These are phyloP conservation scores for Netelia fuscicornis DNA, from an alignment of 2,888 invertebrate genomes.

Conservation along the genomic window DNA sequence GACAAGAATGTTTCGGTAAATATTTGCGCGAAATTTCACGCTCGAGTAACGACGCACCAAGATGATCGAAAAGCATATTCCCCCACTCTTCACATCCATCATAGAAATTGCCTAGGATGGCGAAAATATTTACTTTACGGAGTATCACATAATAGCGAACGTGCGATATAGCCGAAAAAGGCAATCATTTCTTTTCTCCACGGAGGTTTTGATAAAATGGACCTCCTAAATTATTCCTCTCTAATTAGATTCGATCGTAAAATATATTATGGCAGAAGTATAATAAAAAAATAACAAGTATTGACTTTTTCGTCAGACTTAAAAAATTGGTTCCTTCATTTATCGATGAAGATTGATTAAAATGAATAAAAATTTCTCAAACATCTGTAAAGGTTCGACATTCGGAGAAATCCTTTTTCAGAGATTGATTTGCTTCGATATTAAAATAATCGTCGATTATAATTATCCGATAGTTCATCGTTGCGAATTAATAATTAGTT, in stretches of 20 bases:
- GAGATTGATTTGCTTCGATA: neutral
- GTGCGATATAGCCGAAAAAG: neutral
- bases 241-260: neutral
- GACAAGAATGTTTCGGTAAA: conserved; percentile 88
- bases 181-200: neutral
- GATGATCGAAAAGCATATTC: conserved; percentile 10
- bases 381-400: no score
- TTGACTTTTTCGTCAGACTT: no score
- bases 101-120: conserved; percentile 29
- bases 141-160: neutral
- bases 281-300: neutral
- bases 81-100: conserved; percentile 2
- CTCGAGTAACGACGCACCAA: neutral
- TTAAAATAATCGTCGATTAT: neutral
- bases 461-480: neutral
- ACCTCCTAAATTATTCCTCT: neutral
- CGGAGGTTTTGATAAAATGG: neutral
- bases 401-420: no score
- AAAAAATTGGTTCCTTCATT: no score
- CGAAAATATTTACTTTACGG: conserved; percentile 35
- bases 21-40: conserved; percentile 40
- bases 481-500: neutral
- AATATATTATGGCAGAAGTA: no score
- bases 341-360: no score
- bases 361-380: no score